phyloP scores from a whole-genome alignment of 2,888 invertebrate genomes.

The Synergus itoensis region DNA sequence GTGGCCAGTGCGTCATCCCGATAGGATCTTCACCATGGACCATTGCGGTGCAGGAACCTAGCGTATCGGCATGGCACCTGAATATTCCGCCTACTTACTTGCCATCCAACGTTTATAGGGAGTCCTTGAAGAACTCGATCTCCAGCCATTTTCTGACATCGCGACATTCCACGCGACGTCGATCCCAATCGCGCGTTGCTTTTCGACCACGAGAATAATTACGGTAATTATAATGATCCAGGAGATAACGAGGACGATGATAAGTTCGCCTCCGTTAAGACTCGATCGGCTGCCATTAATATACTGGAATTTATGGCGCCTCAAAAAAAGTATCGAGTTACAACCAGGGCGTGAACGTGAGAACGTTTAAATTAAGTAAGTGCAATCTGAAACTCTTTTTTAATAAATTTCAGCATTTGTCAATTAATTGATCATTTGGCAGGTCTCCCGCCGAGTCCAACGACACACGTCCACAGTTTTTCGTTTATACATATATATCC shows the following conservation, averaged over 20 bases:
- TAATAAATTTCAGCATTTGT: not conserved
- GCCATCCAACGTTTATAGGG: conserved; percentile 54
- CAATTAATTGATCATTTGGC: not conserved
- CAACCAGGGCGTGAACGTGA: conserved; percentile 33
- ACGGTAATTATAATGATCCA: conserved; percentile 58
- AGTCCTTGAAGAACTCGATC: conserved; percentile 57
- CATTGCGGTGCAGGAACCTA: conserved; percentile 55
- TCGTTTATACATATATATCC: not conserved
- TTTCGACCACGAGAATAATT: conserved; percentile 55
- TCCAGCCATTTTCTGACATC: conserved; percentile 58
- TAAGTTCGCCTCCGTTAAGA: conserved; percentile 31
- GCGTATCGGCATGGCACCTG: conserved; percentile 56
- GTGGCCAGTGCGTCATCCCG: conserved; percentile 75
- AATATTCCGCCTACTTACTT: conserved; percentile 73
- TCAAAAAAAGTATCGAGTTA: conserved; percentile 11
- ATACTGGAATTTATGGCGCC: conserved; percentile 27
- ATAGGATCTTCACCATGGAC: conserved; percentile 69
- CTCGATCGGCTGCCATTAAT: conserved; percentile 40
- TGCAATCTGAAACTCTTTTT: conserved; percentile 14
- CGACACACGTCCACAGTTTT: not conserved
- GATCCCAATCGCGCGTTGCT: conserved; percentile 59
- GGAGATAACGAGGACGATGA: conserved; percentile 57
- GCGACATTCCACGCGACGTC: conserved; percentile 49
- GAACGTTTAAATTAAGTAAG: conserved; percentile 33
- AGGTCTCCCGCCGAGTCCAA: not conserved